These are phyloP conservation scores for Amitus sp. DNA, from an alignment of 2,888 invertebrate genomes.

Conservation along the genomic window DNA sequence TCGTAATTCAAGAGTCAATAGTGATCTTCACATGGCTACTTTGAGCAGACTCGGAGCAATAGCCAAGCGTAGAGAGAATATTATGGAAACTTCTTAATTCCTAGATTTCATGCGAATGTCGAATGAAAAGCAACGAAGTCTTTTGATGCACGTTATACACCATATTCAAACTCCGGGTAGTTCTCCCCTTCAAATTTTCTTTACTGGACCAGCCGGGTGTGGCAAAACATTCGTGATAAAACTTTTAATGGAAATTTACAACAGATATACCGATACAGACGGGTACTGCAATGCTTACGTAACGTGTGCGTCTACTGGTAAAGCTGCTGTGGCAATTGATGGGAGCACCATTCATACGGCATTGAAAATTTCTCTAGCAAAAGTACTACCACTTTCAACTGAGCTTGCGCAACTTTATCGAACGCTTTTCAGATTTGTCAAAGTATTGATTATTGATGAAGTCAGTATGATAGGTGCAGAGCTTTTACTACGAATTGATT, in stretches of 20 bases:
- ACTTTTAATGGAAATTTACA: constrained; percentile 62
- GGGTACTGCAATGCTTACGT: constrained; percentile 27
- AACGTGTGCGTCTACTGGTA: constrained; percentile 49
- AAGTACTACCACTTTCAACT: constrained; percentile 1
- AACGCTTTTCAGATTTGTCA: constrained; percentile 46
- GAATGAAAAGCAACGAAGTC: constrained; percentile 37
- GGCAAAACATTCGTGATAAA: constrained; percentile 57
- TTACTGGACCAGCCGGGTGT: constrained; percentile 49
- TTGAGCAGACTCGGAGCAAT: constrained; percentile 45
- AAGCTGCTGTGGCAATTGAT: constrained; percentile 48
- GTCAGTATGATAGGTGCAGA: constrained; percentile 55
- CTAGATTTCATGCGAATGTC: constrained; percentile 43
- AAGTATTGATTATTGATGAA: constrained; percentile 54
- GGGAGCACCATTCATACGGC: constrained; percentile 47
- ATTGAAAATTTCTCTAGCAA: constrained; percentile 37
- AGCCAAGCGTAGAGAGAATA: constrained; percentile 45
- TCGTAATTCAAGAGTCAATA: constrained; percentile 40
- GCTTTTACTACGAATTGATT: constrained; percentile 48
- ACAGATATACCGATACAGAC: constrained; percentile 49
- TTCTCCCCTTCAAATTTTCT: constrained; percentile 32
- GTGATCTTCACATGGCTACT: constrained; percentile 41
- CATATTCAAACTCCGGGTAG: constrained; percentile 1
- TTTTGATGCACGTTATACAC: constrained; percentile 40
- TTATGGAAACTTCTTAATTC: constrained; percentile 40
- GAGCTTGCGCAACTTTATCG: constrained; percentile 31